Percentiles rank a stretch among this genome's conserved stretches.
These are phyloP conservation scores for Eidolon helvum DNA, from an alignment of 2,113 vertebrate species.

Conservation along the genomic window DNA sequence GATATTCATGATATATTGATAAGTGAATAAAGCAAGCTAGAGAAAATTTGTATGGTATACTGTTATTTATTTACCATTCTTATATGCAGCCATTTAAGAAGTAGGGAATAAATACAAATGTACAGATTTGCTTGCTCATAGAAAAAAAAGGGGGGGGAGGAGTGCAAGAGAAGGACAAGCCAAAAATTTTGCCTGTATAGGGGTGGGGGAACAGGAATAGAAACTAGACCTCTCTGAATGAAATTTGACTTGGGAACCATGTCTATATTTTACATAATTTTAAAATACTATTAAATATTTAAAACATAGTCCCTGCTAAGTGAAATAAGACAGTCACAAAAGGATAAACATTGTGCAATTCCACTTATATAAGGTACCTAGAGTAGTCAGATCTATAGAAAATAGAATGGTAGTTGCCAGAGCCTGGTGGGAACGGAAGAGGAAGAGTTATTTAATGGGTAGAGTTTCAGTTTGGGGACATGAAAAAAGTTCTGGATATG, in stretches of 20 bases:
- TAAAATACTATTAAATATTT: neutral
- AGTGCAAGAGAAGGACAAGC: neutral
- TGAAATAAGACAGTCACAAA: conserved; percentile 37
- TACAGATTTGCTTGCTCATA: neutral
- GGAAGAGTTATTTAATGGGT: neutral
- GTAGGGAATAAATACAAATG: conserved; percentile 25
- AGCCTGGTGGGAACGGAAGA: neutral
- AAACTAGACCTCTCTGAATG: neutral
- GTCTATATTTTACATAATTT: neutral
- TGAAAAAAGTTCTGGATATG: neutral
- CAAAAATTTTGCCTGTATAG: neutral
- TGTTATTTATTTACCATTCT: neutral
- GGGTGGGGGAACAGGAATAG: neutral
- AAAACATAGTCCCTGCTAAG: neutral
- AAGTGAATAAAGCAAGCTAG: conserved; percentile 9
- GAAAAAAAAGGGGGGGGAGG: neutral
- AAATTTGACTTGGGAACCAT: conserved; percentile 4
- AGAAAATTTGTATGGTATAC: neutral
- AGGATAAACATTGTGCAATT: neutral
- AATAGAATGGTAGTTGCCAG: neutral
- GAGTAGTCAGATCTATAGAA: neutral
- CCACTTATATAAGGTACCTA: neutral
- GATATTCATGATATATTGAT: neutral
- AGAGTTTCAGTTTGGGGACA: neutral
- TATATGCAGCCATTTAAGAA: neutral